Evolutionary conservation across 1,140 invertebrate genomes (phyloP), one percentile per base, ranked within the genome.

Genomic region (Aphelenchoides besseyi): DNA sequence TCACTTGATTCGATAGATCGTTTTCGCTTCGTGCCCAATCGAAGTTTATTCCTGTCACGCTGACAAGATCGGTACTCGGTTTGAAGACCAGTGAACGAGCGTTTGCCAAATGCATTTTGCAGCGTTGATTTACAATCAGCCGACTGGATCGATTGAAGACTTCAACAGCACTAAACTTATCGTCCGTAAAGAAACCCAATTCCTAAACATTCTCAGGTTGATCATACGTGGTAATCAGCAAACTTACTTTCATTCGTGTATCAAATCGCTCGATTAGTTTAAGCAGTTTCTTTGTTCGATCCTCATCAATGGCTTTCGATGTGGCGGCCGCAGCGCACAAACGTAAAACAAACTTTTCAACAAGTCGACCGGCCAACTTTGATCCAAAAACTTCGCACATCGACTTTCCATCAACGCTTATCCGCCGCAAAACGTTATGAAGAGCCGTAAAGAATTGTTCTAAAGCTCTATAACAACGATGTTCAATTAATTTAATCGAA

Each of bases 101-200:
- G 30, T 52, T 37, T 36, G 74, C 62, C 35, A 75, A 52, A 37
- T 66, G 73, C 18, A 53, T 28, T 26, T 73, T 62, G 48, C 74
- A 75, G 5, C 74, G 59, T 1, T 61, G 75, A 59, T 75, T 73
- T 3, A 75, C 76, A 59, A 75, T 62, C 48, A 75, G 71, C 30
- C 74, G 36, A 12, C 74, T 62, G 18, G 29, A 75, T 29, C 68
- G 57, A 0, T 61, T 66, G 26, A 75, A 59, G 29, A 75, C 41
- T n/a, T 54, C 74, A 48, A 73, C 67, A 16, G 73, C 57, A 63
- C 30, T 54, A 36, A 72, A 35, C 16, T 33, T 32, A 3, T 77
- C 35, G 2, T 68, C 64, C 1, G 57, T 68, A 9, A 75, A 75
- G 33, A 75, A 75, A 0, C 54, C 30, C 2, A 71, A 35, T 8